Base-by-base conservation (phyloP, 2,113 vertebrate species). In the Rhinolophus ferrumequinum region DNA sequence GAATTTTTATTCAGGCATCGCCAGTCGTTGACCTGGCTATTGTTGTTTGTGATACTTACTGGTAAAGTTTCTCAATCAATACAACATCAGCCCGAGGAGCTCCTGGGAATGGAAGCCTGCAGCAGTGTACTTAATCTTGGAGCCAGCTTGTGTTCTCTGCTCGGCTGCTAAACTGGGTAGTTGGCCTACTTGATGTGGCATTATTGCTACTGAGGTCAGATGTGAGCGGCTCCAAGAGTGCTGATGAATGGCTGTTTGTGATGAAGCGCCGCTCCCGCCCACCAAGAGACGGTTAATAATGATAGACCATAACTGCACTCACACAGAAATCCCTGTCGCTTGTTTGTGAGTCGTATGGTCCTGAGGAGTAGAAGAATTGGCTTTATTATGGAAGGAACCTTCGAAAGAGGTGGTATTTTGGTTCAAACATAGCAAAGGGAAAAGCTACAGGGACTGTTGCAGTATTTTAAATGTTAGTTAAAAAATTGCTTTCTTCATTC, bases 31-130 rank as follows among this genome's bases (percentile, higher is more conserved):
- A 99, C 99, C 99, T 99, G 99, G 99, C 99, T 99, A 99, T 99
- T 99, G 99, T 98, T 99, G 99, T 99, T 99, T 99, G 99, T 99
- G 99, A 99, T 99, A 98, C 99, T 99, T 99, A 99, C 99, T 97
- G 99, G 99, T 99, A 99, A 99, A 99, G 99, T 99, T 99, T 99
- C 95, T 95, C 99, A 99, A 99, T 99, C 99, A 99, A 99, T 99
- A 99, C 99, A 98, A 98, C 99, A 98, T 99, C 99, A 99, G 99
- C 99, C 98, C 87, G 96, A 97, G 97, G 98, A 97, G 99, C 99
- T 99, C 99, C 98, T 98, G 99, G 99, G 99, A 99, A 99, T 98
- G 98, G 98, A 99, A 99, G 99, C 98, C 99, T 99, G 99, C 99
- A 99, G 98, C 99, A 99, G 98, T n/a, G 97, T 99, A 99, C 99